Evolutionary conservation across 2,113 vertebrate species (phyloP).

Genomic region (Trogon melanurus): DNA sequence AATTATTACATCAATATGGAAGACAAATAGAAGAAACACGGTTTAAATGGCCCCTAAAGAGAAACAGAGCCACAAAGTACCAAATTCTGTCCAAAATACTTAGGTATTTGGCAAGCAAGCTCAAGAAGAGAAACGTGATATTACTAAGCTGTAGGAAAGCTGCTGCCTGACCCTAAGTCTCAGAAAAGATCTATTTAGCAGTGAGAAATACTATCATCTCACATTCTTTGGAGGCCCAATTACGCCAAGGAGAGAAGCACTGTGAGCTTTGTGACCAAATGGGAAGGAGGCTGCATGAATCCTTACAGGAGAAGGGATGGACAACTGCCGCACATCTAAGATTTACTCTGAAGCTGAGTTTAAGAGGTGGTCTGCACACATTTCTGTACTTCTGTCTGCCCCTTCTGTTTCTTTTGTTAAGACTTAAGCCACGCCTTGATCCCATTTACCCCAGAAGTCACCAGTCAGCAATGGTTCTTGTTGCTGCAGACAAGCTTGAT

Average conservation of each 20-base stretch:
- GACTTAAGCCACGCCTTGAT: background rate
- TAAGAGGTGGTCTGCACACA: background rate
- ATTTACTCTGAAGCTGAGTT: background rate
- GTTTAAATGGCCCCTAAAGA: background rate
- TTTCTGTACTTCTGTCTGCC: background rate
- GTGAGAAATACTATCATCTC: background rate
- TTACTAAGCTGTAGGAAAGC: background rate
- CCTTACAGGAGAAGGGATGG: background rate
- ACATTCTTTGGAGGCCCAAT: background rate
- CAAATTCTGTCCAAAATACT: background rate
- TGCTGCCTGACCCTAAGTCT: background rate
- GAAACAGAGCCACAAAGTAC: background rate
- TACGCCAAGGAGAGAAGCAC: background rate
- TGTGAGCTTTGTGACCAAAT: background rate
- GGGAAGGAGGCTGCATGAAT: background rate
- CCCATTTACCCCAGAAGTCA: background rate
- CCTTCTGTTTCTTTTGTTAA: background rate
- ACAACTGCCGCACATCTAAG: background rate
- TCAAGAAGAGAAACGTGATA: background rate
- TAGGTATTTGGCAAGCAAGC: background rate
- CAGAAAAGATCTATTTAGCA: background rate
- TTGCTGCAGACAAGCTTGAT: background rate
- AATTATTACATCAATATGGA: background rate
- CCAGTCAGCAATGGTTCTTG: background rate
- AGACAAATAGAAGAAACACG: background rate